A percentile compares a stretch with the other conserved stretches of the same genome.
These are phyloP conservation scores for Xenus cinereus DNA, from an alignment of 2,113 vertebrate genomes.

Conservation along the genomic window DNA sequence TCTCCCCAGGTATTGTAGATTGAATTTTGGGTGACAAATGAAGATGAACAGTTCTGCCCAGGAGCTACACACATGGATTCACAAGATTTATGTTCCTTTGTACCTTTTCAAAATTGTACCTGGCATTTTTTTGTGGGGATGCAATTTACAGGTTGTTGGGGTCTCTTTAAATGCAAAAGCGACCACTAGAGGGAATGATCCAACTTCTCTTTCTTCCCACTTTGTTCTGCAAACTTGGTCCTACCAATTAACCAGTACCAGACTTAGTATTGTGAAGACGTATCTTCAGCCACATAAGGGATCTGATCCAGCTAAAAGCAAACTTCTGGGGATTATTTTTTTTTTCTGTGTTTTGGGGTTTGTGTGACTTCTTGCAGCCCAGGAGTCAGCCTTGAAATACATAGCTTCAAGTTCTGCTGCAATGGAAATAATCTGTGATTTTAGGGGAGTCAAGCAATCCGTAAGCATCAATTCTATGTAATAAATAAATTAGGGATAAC, in stretches of 20 bases:
- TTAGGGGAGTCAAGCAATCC: neutral
- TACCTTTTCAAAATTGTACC: neutral
- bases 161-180: neutral
- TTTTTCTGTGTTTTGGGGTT: neutral
- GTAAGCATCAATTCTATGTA: neutral
- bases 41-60: neutral
- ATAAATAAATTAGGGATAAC: neutral
- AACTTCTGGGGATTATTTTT: neutral
- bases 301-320: neutral
- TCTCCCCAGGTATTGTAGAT: neutral
- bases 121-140: neutral
- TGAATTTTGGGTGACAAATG: neutral
- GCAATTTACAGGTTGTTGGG: neutral
- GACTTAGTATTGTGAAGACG: neutral
- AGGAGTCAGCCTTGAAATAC: neutral
- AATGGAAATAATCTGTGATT: neutral
- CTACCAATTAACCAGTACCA: neutral
- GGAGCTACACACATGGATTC: neutral
- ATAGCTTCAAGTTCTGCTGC: neutral
- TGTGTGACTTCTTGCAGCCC: neutral
- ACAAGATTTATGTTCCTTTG: neutral
- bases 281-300: neutral
- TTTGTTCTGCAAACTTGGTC: neutral
- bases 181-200: neutral
- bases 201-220: neutral